These are phyloP conservation scores for Lomographa bimaculata DNA, from an alignment of 2,888 invertebrate genomes.

Conservation along the genomic window DNA sequence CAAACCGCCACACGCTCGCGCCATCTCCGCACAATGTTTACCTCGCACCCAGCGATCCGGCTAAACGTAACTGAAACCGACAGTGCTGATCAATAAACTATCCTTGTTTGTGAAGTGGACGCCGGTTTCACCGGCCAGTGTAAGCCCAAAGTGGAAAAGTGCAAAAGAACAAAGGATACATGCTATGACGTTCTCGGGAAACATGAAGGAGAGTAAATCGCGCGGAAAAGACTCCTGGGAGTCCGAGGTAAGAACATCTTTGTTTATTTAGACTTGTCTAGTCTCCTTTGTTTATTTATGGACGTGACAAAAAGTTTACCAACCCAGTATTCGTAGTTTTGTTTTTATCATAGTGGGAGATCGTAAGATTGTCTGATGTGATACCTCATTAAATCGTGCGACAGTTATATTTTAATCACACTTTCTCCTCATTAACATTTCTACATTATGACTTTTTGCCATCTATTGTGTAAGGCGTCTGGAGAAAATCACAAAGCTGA, in stretches of 20 bases:
- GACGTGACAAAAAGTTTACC: slow-evolving; percentile 8
- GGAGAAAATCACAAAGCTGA: slow-evolving; percentile 8
- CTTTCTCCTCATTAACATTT: slow-evolving; percentile 51
- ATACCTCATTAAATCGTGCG: slow-evolving; percentile 54
- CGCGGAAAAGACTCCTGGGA: slow-evolving; percentile 76
- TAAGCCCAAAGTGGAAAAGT: slow-evolving; percentile 58
- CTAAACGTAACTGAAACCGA: slow-evolving; percentile 68
- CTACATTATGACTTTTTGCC: slow-evolving; percentile 24
- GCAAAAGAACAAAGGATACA: slow-evolving; percentile 57
- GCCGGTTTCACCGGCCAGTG: slow-evolving; percentile 25
- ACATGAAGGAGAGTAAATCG: slow-evolving; percentile 76
- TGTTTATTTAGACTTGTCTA: neutral
- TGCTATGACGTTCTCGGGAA: slow-evolving; percentile 75
- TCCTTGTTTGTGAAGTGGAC: slow-evolving; percentile 41
- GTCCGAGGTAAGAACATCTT: slow-evolving; percentile 64
- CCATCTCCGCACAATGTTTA: slow-evolving; percentile 55
- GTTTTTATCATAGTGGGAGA: slow-evolving; percentile 56
- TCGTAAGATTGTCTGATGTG: slow-evolving; percentile 33
- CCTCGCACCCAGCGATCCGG: slow-evolving; percentile 48
- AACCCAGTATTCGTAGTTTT: slow-evolving; percentile 37
- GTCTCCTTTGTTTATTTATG: slow-evolving; percentile 5
- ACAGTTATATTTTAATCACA: slow-evolving; percentile 51
- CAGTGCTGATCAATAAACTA: slow-evolving; percentile 59
- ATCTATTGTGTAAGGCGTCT: slow-evolving; percentile 23
- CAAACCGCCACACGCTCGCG: slow-evolving; percentile 32